A percentile compares a stretch with the other conserved stretches of the same genome.
These are phyloP conservation scores for Philereme transversata DNA, from an alignment of 2,888 invertebrate genomes.

Conservation along the genomic window DNA sequence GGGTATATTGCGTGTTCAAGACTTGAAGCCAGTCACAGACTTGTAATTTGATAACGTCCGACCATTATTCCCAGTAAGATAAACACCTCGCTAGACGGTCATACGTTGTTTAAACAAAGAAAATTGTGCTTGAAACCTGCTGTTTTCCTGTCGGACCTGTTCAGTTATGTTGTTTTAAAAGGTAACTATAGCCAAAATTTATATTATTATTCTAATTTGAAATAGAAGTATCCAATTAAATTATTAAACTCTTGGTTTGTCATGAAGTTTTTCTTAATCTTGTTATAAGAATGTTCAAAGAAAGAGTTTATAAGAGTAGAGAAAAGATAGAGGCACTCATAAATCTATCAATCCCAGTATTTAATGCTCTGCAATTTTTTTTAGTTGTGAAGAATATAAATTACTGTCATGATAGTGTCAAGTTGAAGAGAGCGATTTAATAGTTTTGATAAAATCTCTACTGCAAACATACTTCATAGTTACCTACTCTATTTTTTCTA, in stretches of 20 bases:
- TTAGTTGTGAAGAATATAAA: too few species aligned
- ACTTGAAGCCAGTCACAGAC: background rate
- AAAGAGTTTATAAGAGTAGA: too few species aligned
- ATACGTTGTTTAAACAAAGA: constrained; percentile 3
- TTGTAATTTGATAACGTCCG: constrained; percentile 4
- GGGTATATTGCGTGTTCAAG: background rate
- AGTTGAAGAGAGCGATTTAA: background rate
- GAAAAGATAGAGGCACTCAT: too few species aligned
- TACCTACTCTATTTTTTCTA: constrained; percentile 31
- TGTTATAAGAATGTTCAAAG: too few species aligned
- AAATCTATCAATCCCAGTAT: too few species aligned
- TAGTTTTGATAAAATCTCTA: constrained; percentile 4
- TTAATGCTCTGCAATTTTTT: too few species aligned
- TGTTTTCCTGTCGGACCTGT: background rate
- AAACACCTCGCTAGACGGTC: background rate
- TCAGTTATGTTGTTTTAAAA: background rate
- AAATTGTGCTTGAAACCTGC: background rate
- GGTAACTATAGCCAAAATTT: too few species aligned
- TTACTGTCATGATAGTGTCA: too few species aligned
- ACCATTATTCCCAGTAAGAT: background rate
- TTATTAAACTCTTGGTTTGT: too few species aligned
- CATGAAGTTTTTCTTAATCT: too few species aligned
- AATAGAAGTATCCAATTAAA: too few species aligned
- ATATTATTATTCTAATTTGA: too few species aligned
- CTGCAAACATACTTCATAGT: background rate